Conservation (phyloP, 2,113 vertebrate genomes). For the Sapajus apella region DNA sequence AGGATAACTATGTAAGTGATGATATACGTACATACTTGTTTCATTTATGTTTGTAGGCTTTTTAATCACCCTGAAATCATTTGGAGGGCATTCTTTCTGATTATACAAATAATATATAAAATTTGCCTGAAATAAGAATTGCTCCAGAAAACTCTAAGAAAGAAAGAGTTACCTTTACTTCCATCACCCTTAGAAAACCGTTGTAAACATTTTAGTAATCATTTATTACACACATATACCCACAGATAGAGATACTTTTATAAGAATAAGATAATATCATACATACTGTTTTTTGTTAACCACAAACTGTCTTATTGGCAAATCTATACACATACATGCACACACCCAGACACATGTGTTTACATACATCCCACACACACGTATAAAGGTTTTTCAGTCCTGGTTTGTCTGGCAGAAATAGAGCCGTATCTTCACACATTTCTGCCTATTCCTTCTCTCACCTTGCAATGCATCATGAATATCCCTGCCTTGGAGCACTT, state of each 20-base stretch:
- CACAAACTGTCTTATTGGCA: background rate
- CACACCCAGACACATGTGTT: background rate
- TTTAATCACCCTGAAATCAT: background rate
- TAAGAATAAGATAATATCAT: background rate
- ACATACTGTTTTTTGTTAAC: background rate
- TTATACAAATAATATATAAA: background rate
- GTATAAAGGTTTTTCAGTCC: too few species aligned
- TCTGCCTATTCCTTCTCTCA: background rate
- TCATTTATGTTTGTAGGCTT: too few species aligned
- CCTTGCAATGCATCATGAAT: rapidly evolving
- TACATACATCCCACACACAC: too few species aligned
- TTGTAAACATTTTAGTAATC: background rate
- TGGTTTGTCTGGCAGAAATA: background rate
- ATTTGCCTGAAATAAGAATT: background rate
- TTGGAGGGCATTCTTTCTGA: background rate
- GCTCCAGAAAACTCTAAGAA: background rate
- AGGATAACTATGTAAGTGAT: background rate
- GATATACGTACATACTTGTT: too few species aligned
- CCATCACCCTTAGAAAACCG: background rate
- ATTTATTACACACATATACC: background rate
- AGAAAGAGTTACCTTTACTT: background rate
- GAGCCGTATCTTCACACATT: too few species aligned
- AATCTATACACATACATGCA: background rate
- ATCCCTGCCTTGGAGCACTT: background rate
- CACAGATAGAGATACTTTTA: background rate